Percentiles rank a stretch among this genome's conserved stretches.
Conservation (phyloP, 1,140 invertebrate species). For the Rhagoletis pomonella region DNA sequence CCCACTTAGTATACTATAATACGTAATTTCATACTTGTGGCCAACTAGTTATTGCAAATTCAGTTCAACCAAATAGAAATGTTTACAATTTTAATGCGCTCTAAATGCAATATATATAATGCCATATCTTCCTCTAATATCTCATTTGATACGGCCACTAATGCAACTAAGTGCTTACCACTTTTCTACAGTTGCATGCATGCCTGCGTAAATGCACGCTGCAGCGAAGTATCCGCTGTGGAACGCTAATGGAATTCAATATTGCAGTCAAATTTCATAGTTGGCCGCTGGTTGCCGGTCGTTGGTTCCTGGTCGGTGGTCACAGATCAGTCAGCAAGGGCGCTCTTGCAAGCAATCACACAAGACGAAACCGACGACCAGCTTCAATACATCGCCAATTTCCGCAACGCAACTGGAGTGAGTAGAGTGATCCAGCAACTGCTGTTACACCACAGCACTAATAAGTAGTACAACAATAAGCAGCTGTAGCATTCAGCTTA, state of each 20-base stretch:
- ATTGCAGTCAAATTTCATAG: slow-evolving; percentile 37
- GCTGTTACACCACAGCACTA: not conserved
- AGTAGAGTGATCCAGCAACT: not conserved
- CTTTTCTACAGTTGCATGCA: not conserved
- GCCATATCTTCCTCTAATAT: slow-evolving; percentile 22
- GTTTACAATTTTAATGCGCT: slow-evolving; percentile 30
- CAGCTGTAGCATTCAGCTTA: not conserved
- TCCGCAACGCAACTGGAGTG: not conserved
- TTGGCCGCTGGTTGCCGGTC: not conserved
- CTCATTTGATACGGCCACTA: slow-evolving; percentile 2
- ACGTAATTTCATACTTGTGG: too few relatives aligned
- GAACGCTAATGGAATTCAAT: slow-evolving; percentile 42
- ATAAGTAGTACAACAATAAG: slow-evolving; percentile 31
- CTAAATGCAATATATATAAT: slow-evolving; percentile 1
- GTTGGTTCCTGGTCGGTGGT: not conserved
- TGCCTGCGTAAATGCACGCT: too few relatives aligned
- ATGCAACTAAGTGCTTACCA: slow-evolving; percentile 36
- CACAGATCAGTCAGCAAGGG: not conserved
- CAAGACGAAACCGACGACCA: not conserved
- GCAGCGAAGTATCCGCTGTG: not conserved
- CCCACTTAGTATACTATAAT: too few relatives aligned
- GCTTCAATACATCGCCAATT: not conserved
- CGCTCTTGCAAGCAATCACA: not conserved
- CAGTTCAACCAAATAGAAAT: slow-evolving; percentile 14
- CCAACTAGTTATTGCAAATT: not conserved